phyloP scores from a whole-genome alignment of 2,797 vertebrate genomes.

The Lepidocolaptes lacrymiger region DNA sequence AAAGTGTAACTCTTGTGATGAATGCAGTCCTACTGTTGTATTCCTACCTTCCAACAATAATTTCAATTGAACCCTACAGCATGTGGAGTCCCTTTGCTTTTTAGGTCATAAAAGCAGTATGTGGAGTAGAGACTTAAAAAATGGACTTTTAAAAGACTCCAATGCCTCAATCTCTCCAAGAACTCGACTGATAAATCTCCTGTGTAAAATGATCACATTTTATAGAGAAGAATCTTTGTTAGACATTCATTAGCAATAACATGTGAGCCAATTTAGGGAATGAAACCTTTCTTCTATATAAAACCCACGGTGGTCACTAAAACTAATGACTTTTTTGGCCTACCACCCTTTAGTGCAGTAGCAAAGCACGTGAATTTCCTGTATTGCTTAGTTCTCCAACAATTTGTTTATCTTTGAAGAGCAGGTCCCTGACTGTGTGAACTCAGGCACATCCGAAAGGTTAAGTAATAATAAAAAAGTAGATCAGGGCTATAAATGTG shows the following conservation, averaged over 20 bases:
- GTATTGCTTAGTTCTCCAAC: slow-evolving; percentile 53
- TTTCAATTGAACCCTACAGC: slow-evolving; percentile 66
- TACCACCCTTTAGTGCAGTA: slow-evolving; percentile 60
- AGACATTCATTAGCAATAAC: slow-evolving; percentile 70
- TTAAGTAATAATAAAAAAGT: slow-evolving; percentile 63
- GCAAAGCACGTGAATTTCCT: slow-evolving; percentile 43
- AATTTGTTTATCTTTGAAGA: slow-evolving; percentile 72
- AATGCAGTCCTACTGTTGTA: slow-evolving; percentile 73
- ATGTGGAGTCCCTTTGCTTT: slow-evolving; percentile 72
- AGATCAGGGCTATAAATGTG: slow-evolving; percentile 32
- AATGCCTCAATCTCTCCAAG: slow-evolving; percentile 65
- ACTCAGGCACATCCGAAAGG: slow-evolving; percentile 52
- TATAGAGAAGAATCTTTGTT: slow-evolving; percentile 71
- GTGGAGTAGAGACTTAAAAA: slow-evolving; percentile 56
- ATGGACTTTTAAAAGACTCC: slow-evolving; percentile 70
- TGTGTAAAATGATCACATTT: slow-evolving; percentile 69
- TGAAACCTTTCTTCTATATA: slow-evolving; percentile 69
- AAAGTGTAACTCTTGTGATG: slow-evolving; percentile 72
- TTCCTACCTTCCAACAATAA: slow-evolving; percentile 70
- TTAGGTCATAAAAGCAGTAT: slow-evolving; percentile 74
- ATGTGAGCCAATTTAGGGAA: slow-evolving; percentile 68
- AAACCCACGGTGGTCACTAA: slow-evolving; percentile 69
- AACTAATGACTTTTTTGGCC: slow-evolving; percentile 67
- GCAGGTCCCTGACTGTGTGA: slow-evolving; percentile 49
- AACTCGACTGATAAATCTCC: slow-evolving; percentile 67